Percentiles rank a stretch among this genome's conserved stretches.
Conservation (phyloP, 2,888 invertebrate species). For the Chesias legatella region DNA sequence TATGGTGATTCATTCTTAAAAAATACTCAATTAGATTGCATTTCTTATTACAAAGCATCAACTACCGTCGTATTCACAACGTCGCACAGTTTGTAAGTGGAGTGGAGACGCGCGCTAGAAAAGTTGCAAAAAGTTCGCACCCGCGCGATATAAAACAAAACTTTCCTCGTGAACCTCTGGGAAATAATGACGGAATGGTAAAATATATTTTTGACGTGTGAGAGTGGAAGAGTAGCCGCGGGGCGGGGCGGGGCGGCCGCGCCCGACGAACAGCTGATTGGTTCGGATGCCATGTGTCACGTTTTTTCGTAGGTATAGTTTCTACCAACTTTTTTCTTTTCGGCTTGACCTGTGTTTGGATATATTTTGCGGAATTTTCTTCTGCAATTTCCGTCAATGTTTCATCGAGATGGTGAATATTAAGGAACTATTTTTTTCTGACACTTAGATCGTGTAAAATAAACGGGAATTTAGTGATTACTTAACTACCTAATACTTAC, state of each 20-base stretch:
- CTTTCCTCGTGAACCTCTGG: constrained; percentile 23
- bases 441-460: too few species aligned
- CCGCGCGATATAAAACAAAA: constrained; percentile 18
- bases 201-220: constrained; percentile 64
- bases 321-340: constrained; percentile 42
- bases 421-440: too few species aligned
- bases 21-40: too few species aligned
- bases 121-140: constrained; percentile 30
- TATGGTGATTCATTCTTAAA: too few species aligned
- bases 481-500: too few species aligned
- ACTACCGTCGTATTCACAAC: constrained; percentile 5
- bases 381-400: too few species aligned
- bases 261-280: constrained; percentile 72
- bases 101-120: constrained; percentile 4
- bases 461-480: too few species aligned
- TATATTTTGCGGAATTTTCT: constrained; percentile 1
- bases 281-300: constrained; percentile 66
- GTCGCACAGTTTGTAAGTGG: constrained; percentile 3
- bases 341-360: constrained; percentile 19
- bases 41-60: constrained; percentile 8
- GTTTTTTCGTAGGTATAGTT: constrained; percentile 70
- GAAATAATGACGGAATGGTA: constrained; percentile 48
- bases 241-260: constrained; percentile 69
- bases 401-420: too few species aligned
- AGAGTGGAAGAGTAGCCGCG: constrained; percentile 65